Base-by-base conservation (phyloP, 1,140 invertebrate species). In the Ptiloglossa arizonensis region DNA sequence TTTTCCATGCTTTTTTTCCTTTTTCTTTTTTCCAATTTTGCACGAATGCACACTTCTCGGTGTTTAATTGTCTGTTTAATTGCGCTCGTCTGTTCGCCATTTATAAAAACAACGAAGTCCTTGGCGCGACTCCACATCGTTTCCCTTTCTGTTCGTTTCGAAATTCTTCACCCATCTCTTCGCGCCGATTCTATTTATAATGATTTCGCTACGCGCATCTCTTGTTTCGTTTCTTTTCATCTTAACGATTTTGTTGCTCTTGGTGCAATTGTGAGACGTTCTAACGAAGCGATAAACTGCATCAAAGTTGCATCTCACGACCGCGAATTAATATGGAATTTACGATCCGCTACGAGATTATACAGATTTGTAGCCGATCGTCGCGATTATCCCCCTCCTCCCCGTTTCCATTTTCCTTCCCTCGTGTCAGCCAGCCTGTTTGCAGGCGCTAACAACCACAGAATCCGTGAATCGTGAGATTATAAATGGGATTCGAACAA, bases 321-420 rank as follows among this genome's bases (percentile, higher is more conserved):
- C 22, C 38, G 15, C 24, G 27, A 48, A 48, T 64, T 64, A n/a
- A n/a, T n/a, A 48, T 13, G 32, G 22, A 56, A 69, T 66, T 66
- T 32, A 32, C 29, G 56, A n/a, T n/a, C n/a, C n/a, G n/a, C n/a
- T n/a, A n/a, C 22, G 22, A n/a, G 50, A 56, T 54, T 41, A 38
- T 29, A 56, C 50, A n/a, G 50, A 38, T 41, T 15, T 3, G 8
- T 8, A 35, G 4, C 24, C 9, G 41, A 63, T 63, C 62, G 4
- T 44, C 22, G 2, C 48, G 3, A 50, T n/a, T 41, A 59, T 22
- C 17, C 19, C 0, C 8, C 32, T 0, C 19, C 11, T n/a, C 4
- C 52, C 22, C 1, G 19, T 5, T 35, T 38, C n/a, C 17, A 5
- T 60, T 38, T 32, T 66, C 32, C 17, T 41, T 19, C 41, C 0